These are phyloP conservation scores for Tortrix viridana DNA, from an alignment of 2,888 invertebrate genomes.

Conservation along the genomic window DNA sequence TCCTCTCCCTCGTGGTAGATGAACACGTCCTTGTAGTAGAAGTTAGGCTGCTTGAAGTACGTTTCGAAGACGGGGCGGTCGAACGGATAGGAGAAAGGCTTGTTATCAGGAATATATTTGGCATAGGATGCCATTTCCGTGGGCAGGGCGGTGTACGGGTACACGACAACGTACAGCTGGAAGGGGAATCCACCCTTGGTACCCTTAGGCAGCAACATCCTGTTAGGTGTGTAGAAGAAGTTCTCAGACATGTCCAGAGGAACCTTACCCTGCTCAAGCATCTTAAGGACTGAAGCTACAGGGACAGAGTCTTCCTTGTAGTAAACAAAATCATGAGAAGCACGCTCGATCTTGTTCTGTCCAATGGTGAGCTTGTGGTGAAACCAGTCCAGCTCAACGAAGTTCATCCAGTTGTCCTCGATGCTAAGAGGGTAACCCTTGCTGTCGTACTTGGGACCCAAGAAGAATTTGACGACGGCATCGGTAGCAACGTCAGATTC, in stretches of 20 bases:
- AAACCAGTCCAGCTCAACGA: constrained; percentile 86
- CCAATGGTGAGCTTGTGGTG: constrained; percentile 85
- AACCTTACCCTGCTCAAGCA: constrained; percentile 80
- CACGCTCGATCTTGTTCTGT: constrained; percentile 86
- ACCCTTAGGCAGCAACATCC: constrained; percentile 89
- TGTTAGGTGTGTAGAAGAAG: constrained; percentile 86
- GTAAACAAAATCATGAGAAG: constrained; percentile 86
- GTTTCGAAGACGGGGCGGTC: constrained; percentile 78
- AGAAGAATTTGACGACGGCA: constrained; percentile 86
- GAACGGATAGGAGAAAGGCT: constrained; percentile 84
- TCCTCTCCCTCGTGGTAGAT: constrained; percentile 79
- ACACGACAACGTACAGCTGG: constrained; percentile 86
- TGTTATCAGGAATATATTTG: constrained; percentile 70
- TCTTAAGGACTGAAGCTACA: constrained; percentile 83
- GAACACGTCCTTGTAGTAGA: constrained; percentile 84
- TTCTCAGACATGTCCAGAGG: constrained; percentile 79
- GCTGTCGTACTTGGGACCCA: constrained; percentile 88
- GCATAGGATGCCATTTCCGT: constrained; percentile 59
- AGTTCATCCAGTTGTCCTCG: constrained; percentile 84
- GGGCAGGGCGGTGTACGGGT: constrained; percentile 75
- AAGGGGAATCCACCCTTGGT: constrained; percentile 86
- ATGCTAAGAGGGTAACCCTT: constrained; percentile 78
- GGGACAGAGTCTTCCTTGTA: constrained; percentile 86
- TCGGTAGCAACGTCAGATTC: constrained; percentile 83
- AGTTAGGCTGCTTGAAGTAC: constrained; percentile 83